phyloP scores from a whole-genome alignment of 2,113 vertebrate genomes.

The Meleagris gallopavo region DNA sequence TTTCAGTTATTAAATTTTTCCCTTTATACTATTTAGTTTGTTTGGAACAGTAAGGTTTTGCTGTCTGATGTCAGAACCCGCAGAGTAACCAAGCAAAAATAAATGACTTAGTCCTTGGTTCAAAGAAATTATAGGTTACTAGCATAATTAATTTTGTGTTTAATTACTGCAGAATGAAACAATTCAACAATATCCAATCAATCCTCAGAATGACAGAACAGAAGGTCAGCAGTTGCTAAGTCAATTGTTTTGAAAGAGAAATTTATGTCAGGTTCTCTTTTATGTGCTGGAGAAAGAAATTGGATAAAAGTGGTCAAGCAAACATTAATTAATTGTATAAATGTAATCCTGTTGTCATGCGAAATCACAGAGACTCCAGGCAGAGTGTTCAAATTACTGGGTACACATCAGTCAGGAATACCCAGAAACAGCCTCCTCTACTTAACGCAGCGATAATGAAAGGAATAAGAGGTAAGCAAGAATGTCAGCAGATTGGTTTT shows the following conservation, averaged over 20 bases:
- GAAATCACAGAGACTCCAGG: slow-evolving; percentile 68
- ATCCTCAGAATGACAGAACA: slow-evolving; percentile 82
- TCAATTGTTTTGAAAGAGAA: slow-evolving; percentile 87
- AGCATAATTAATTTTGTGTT: slow-evolving; percentile 89
- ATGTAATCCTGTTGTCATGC: slow-evolving; percentile 78
- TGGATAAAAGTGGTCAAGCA: slow-evolving; percentile 86
- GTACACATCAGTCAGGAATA: slow-evolving; percentile 18
- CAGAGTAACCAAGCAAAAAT: slow-evolving; percentile 80
- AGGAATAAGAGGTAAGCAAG: slow-evolving; percentile 9
- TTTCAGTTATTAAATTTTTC: slow-evolving; percentile 79
- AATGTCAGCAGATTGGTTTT: slow-evolving; percentile 4
- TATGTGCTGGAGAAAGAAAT: slow-evolving; percentile 84
- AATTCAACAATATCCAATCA: slow-evolving; percentile 87
- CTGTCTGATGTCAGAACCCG: slow-evolving; percentile 73
- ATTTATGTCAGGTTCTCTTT: slow-evolving; percentile 85
- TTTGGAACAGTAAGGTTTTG: slow-evolving; percentile 71
- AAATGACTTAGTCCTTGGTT: slow-evolving; percentile 83
- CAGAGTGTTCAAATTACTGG: slow-evolving; percentile 2
- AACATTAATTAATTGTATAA: slow-evolving; percentile 85
- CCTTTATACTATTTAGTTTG: slow-evolving; percentile 75
- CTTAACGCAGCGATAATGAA: slow-evolving; percentile 11
- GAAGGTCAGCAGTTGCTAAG: slow-evolving; percentile 87
- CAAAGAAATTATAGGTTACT: slow-evolving; percentile 85
- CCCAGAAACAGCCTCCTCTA: slow-evolving; percentile 17
- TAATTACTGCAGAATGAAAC: slow-evolving; percentile 87